A percentile compares a stretch with the other conserved stretches of the same genome.
Evolutionary conservation across 2,113 vertebrate genomes (phyloP).

Genomic region (Psittacula cyanocephala): DNA sequence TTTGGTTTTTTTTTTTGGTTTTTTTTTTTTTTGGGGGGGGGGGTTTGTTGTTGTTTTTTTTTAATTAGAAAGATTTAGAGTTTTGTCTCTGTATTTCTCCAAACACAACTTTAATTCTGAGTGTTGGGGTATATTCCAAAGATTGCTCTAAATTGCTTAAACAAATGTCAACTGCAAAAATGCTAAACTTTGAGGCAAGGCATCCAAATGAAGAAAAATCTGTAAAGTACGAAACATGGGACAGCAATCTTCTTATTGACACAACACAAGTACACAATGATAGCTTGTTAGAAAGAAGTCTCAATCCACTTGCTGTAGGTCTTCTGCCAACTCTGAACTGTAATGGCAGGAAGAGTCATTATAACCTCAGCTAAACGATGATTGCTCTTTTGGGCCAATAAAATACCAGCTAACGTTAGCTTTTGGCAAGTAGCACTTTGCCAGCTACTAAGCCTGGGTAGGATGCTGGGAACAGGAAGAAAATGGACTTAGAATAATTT

Average conservation of each 20-base stretch:
- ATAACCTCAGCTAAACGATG: slow-evolving; percentile 39
- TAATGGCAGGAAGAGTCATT: slow-evolving; percentile 46
- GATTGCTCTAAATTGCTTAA: not conserved
- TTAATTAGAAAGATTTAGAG: not conserved
- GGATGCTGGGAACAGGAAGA: not conserved
- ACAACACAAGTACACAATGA: not conserved
- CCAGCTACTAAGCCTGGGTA: not conserved
- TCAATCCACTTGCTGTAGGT: not conserved
- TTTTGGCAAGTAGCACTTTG: slow-evolving; percentile 22
- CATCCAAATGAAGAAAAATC: not conserved
- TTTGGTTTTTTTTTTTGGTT: no score
- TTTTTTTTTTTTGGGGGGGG: not conserved
- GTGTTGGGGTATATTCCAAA: not conserved
- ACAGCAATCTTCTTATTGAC: slow-evolving; percentile 29
- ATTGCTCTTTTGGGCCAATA: not conserved
- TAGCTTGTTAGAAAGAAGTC: slow-evolving; percentile 19
- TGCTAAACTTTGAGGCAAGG: not conserved
- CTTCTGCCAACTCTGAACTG: slow-evolving; percentile 28
- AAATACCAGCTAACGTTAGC: not conserved
- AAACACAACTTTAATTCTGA: not conserved
- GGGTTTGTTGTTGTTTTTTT: not conserved
- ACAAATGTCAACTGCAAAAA: not conserved
- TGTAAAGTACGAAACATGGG: not conserved
- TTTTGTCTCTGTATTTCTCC: not conserved
- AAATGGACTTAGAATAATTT: not conserved